Percentiles rank a stretch among this genome's conserved stretches.
phyloP scores from a whole-genome alignment of 2,888 invertebrate genomes.

The Choreutis nemorana region DNA sequence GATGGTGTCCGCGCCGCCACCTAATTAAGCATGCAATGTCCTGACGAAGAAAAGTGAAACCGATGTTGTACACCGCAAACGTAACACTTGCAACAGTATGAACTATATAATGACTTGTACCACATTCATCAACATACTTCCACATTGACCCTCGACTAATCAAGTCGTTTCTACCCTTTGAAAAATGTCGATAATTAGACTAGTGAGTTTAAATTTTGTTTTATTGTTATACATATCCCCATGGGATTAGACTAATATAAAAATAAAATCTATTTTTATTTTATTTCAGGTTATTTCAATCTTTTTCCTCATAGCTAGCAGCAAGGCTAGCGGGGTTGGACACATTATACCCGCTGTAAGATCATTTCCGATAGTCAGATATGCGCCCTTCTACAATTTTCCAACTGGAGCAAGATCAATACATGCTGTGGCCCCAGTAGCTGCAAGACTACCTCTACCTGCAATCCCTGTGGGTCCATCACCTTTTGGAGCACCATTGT shows the following conservation, averaged over 20 bases:
- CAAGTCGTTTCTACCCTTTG: constrained; percentile 31
- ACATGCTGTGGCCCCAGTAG: constrained; percentile 42
- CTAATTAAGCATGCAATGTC: constrained; percentile 51
- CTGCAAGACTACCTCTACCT: constrained; percentile 16
- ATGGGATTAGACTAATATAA: neutral
- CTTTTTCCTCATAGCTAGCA: constrained; percentile 43
- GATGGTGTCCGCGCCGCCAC: constrained; percentile 39
- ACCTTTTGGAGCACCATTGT: constrained; percentile 18
- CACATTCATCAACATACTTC: constrained; percentile 44
- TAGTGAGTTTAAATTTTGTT: constrained; percentile 30
- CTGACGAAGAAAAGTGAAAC: constrained; percentile 63
- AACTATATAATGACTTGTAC: constrained; percentile 58
- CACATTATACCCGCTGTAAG: constrained; percentile 37
- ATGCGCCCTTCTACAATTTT: constrained; percentile 57
- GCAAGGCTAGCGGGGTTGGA: constrained; percentile 48
- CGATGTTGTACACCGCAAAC: constrained; percentile 35
- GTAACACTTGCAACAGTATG: constrained; percentile 60
- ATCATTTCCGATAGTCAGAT: constrained; percentile 44
- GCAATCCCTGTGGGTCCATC: constrained; percentile 15
- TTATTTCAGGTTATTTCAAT: constrained; percentile 34
- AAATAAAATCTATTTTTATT: constrained; percentile 7
- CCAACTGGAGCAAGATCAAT: constrained; percentile 45
- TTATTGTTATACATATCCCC: too few relatives aligned
- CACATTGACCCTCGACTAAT: constrained; percentile 38
- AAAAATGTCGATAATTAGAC: constrained; percentile 42